phyloP scores from a whole-genome alignment of 2,797 vertebrate species.

The Anguilla anguilla region DNA sequence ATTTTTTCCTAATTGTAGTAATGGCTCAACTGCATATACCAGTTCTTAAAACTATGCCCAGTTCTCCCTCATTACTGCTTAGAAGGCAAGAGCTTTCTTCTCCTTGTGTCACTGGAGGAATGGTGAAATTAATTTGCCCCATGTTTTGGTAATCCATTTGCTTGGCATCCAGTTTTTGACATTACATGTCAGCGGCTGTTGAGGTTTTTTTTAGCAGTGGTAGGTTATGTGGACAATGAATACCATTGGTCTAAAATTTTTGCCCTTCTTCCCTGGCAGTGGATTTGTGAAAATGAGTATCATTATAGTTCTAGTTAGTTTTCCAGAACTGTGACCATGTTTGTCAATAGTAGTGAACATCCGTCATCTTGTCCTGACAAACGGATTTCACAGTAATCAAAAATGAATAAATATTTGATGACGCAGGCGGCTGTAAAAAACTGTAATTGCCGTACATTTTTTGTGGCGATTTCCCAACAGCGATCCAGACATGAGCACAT shows the following conservation, averaged over 20 bases:
- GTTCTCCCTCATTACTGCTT: neutral
- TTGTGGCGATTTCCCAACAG: neutral
- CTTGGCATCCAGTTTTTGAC: neutral
- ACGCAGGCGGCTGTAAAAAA: neutral
- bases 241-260: constrained; percentile 14
- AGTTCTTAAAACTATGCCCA: neutral
- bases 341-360: constrained; percentile 12
- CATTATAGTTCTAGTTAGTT: constrained; percentile 16
- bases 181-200: constrained; percentile 5
- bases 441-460: constrained; percentile 2
- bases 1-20: neutral
- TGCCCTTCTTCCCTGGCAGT: constrained; percentile 2
- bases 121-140: neutral
- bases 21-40: neutral
- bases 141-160: neutral
- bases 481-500: constrained; percentile 11
- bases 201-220: neutral
- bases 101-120: neutral
- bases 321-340: neutral
- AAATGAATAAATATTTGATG: constrained; percentile 27
- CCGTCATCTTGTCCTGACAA: constrained; percentile 14
- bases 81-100: neutral
- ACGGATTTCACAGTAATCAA: constrained; percentile 25
- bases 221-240: constrained; percentile 6
- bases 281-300: neutral